Base-by-base conservation (phyloP, 2,888 invertebrate species). In the Bellardia pandia region DNA sequence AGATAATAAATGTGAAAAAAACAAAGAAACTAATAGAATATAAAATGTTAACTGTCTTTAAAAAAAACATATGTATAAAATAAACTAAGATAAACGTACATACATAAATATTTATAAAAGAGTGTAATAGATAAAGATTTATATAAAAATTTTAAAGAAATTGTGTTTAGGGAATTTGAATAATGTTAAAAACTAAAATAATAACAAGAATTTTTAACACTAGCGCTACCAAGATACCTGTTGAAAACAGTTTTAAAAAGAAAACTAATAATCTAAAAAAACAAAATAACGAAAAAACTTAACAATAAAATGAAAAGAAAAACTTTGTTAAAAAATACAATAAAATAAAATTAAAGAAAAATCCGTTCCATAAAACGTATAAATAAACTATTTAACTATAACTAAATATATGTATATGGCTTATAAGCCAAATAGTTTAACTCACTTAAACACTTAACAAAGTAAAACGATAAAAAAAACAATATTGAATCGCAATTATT, bases 181-280 rank as follows among this genome's bases (percentile, higher is more conserved):
- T 71, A 62, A 51, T 71, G 62, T 42, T 72, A 60, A 48, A 62
- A 53, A 37, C 45, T 9, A 45, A 11, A 9, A 45, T 45, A 33
- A 58, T 48, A 66, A 66, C 51, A 37, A 40, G 0, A 64, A 56
- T 60, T 71, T 79, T 66, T 60, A 72, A 84, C 23, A 79, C 37
- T 80, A 64, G 79, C 86, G 81, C 87, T 87, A 87, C 87, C 30
- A 71, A 79, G 87, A 85, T 74, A 87, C 87, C 87, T 87, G 85
- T 80, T 82, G 74, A 56, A 51, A 76, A 51, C n/a, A 60, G n/a
- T 48, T 37, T 13, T 30, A 33, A 45, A 11, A 68, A 23, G 23
- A 23, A 23, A 23, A 23, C 23, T 23, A 23, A 23, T 23, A 23
- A 23, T 23, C 1, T 23, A 23, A 23, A 23, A 37, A 69, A 66